phyloP scores from a whole-genome alignment of 2,113 vertebrate species.

The Burhinus oedicnemus region DNA sequence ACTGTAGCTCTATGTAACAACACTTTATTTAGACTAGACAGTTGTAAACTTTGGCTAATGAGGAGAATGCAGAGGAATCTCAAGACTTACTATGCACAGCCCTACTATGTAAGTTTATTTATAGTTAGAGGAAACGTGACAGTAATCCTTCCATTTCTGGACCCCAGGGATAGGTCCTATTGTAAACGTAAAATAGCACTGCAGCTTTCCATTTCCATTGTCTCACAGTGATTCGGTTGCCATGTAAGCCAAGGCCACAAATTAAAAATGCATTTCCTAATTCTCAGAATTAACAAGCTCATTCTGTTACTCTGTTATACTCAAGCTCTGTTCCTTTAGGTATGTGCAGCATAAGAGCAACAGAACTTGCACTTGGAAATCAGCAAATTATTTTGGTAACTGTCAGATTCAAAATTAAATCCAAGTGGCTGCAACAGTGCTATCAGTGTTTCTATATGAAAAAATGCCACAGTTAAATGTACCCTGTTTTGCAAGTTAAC shows the following conservation, averaged over 20 bases:
- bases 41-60: background rate
- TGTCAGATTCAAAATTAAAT: background rate
- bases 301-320: background rate
- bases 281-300: background rate
- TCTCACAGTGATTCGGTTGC: conserved; percentile 32
- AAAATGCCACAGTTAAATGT: background rate
- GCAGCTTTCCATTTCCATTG: conserved; percentile 13
- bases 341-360: background rate
- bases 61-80: background rate
- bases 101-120: background rate
- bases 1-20: background rate
- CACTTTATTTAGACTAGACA: background rate
- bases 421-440: background rate
- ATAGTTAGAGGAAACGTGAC: background rate
- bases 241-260: background rate
- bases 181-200: conserved; percentile 19
- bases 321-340: background rate
- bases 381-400: background rate
- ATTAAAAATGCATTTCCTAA: conserved; percentile 19
- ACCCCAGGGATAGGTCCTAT: background rate
- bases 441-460: background rate
- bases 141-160: background rate
- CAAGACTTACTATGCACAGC: background rate
- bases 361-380: background rate
- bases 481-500: background rate